Base-by-base conservation (phyloP, 2,113 vertebrate genomes). In the Psephotus haematonotus region DNA sequence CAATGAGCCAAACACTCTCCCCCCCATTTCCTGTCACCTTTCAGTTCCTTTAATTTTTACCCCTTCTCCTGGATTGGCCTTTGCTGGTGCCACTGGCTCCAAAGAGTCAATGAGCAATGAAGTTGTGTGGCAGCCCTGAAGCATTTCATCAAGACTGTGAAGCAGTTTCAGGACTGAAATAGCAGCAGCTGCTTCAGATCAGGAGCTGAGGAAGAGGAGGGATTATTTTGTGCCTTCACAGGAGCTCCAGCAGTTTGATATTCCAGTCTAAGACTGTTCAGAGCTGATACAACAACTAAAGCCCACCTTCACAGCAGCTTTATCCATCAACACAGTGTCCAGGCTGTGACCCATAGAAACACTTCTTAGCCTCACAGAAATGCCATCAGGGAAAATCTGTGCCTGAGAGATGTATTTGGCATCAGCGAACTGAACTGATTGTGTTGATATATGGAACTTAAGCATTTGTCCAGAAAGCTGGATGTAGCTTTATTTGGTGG, bases 81-180 rank as follows among this genome's bases (percentile, higher is more conserved):
- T 1, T 57, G 24, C 39, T 0, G 0, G 19, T 80, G 67, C 35
- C 0, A 0, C 28, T 82, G 52, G 17, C 31, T 92, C 20, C 69
- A 33, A 68, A 41, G 50, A 79, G 31, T 13, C 11, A 4, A 24
- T 20, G 37, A 78, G 50, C 69, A 92, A 44, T 13, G 43, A 93
- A 93, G 43, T 16, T 47, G 18, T 2, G 0, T 25, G 17, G 46
- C 67, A 89, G 49, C 47, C n/a, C 22, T 1, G 4, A 29, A 57
- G 44, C 23, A 41, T 63, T 72, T 76, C 31, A 23, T 25, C 5
- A 12, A 33, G 60, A 37, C 18, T 75, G 7, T 24, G 62, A 65
- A 92, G 78, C 65, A 31, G 22, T 57, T 93, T 87, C 67, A 82
- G 35, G 67, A 47, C 31, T 59, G n/a, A 71, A 92, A 79, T 14